Percentiles rank a stretch among this genome's conserved stretches.
These are phyloP conservation scores for Drosophila pectinifera DNA, from an alignment of 1,140 invertebrate species.

Conservation along the genomic window DNA sequence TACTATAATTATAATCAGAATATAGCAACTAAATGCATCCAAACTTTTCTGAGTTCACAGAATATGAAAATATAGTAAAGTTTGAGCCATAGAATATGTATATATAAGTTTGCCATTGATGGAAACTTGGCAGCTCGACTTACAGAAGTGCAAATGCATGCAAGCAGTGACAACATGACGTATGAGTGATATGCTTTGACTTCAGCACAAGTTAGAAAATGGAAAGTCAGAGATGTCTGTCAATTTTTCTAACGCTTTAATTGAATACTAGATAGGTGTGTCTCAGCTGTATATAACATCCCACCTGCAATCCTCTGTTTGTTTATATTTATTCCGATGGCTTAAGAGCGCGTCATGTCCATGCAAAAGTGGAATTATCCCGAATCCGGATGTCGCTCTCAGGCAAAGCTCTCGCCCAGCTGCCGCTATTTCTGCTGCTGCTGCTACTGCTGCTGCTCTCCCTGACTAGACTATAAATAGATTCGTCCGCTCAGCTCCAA, in stretches of 20 bases:
- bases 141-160: neutral
- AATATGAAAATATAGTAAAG: neutral
- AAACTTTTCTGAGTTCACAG: neutral
- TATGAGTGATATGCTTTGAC: neutral
- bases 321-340: slow-evolving; percentile 3
- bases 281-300: no score
- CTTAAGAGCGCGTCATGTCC: slow-evolving; percentile 13
- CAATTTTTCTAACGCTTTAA: slow-evolving; percentile 1
- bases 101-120: neutral
- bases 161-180: neutral
- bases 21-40: neutral
- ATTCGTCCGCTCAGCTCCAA: slow-evolving; percentile 43
- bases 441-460: slow-evolving; percentile 19
- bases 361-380: slow-evolving; percentile 21
- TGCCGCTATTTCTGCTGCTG: neutral
- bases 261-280: no score
- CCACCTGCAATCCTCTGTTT: slow-evolving; percentile 12
- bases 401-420: slow-evolving; percentile 36
- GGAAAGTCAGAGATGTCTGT: neutral
- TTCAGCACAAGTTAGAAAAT: neutral
- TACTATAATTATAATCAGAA: neutral
- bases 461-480: slow-evolving; percentile 73
- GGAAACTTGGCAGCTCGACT: neutral
- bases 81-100: neutral
- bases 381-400: slow-evolving; percentile 1